phyloP scores from a whole-genome alignment of 2,888 invertebrate species.

The Troilus luridus region DNA sequence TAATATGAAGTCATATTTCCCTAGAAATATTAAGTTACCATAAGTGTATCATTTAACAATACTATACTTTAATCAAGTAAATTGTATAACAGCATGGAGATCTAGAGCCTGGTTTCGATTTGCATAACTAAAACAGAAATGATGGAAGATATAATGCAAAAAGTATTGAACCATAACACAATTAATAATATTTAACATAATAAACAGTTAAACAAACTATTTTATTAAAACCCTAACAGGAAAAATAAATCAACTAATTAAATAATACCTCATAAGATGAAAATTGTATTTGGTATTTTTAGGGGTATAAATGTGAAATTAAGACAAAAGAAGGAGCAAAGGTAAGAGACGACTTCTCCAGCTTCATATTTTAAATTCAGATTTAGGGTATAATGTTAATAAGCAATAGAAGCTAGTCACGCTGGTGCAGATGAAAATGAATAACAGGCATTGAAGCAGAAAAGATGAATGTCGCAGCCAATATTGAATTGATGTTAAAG shows the following conservation, averaged over 20 bases:
- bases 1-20: background rate
- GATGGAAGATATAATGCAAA: background rate
- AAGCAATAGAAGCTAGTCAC: no score
- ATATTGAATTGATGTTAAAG: no score
- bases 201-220: background rate
- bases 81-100: background rate
- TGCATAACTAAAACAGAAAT: background rate
- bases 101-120: background rate
- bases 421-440: no score
- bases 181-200: background rate
- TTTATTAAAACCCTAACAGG: background rate
- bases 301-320: background rate
- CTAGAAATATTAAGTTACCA: background rate
- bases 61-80: background rate
- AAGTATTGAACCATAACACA: background rate
- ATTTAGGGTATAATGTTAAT: no score
- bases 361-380: no score
- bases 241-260: background rate
- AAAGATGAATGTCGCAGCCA: no score
- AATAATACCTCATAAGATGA: background rate
- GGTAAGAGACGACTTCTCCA: background rate
- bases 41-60: background rate
- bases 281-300: background rate
- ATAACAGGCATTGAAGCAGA: no score
- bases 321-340: background rate